Percentiles rank a stretch among this genome's conserved stretches.
These are phyloP conservation scores for Trissonchulus sp. DNA, from an alignment of 2,888 invertebrate genomes.

Conservation along the genomic window DNA sequence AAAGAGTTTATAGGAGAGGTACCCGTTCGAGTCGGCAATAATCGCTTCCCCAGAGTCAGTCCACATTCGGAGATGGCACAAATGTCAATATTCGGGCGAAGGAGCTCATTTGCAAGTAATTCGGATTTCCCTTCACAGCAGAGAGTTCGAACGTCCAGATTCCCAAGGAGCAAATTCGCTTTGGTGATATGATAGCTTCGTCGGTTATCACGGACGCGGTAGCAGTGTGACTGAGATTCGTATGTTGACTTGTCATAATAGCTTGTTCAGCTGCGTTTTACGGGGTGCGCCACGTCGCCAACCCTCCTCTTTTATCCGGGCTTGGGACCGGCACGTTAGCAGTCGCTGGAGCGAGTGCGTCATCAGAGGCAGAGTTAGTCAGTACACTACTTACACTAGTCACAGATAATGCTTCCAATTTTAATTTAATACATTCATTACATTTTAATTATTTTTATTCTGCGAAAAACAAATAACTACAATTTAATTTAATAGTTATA, in stretches of 20 bases:
- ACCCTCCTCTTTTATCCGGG: slow-evolving; percentile 18
- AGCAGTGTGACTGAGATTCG: neutral
- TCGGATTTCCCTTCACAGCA: neutral
- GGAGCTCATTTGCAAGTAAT: slow-evolving; percentile 14
- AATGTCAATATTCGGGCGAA: neutral
- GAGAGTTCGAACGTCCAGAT: slow-evolving; percentile 9
- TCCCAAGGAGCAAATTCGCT: slow-evolving; percentile 3
- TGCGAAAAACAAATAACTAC: too few species aligned
- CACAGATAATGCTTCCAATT: too few species aligned
- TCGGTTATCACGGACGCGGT: neutral
- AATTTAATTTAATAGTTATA: too few species aligned
- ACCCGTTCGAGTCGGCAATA: neutral
- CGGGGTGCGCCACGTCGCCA: slow-evolving; percentile 12
- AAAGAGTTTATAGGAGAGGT: neutral
- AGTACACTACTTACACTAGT: too few species aligned
- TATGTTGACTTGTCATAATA: neutral
- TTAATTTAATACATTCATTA: too few species aligned
- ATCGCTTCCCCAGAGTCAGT: neutral
- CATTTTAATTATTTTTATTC: too few species aligned
- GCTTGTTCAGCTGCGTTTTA: neutral
- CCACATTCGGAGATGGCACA: neutral
- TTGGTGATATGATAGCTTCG: neutral
- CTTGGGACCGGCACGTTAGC: slow-evolving; percentile 23
- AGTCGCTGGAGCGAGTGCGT: neutral
- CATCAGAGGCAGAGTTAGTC: too few species aligned